Base-by-base conservation (phyloP, 2,113 vertebrate genomes). In the Cyphomyrus discorhynchus region DNA sequence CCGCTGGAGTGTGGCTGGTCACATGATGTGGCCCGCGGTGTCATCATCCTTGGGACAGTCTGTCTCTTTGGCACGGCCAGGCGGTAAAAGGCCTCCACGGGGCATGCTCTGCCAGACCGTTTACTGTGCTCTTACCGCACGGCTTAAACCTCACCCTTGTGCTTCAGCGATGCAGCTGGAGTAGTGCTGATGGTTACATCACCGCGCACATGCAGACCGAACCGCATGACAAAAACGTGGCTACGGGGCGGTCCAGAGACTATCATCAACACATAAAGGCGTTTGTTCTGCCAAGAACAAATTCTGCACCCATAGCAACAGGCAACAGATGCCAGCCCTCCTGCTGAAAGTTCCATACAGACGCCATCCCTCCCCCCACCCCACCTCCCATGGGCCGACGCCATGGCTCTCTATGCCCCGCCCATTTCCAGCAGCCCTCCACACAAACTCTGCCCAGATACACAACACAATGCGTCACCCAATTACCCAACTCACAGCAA, bases 1-100 rank as follows among this genome's bases (percentile, higher is more conserved):
- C 85, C 7, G 27, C 19, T 52, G n/a, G 84, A 31, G 13, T 86
- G 49, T 8, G 46, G 27, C 49, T n/a, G 45, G 27, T 49, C 49
- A 86, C 49, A 52, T 31, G 49, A 86, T 4, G 4, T 1, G n/a
- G 27, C 49, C 24, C 47, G 49, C 49, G 21, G 46, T 53, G 84
- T 52, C 84, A 86, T 47, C 85, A 87, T 87, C 50, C 85, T 39
- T 39, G 11, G 11, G 50, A 27, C 49, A 35, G 49, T 87, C 85
- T 87, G 85, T 87, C 50, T 84, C 21, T 84, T 84, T 84, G 82
- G 82, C 50, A 52, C 17, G 5, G 49, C 50, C 85, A 53, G 85
- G n/a, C 31, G 27, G 50, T 39, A 39, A 53, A 49, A 52, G n/a
- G 15, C 85, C 85, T n/a, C 15, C 13, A 5, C 1, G 24, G 50